These are phyloP conservation scores for Tinamus guttatus DNA, from an alignment of 2,113 vertebrate genomes.

Conservation along the genomic window DNA sequence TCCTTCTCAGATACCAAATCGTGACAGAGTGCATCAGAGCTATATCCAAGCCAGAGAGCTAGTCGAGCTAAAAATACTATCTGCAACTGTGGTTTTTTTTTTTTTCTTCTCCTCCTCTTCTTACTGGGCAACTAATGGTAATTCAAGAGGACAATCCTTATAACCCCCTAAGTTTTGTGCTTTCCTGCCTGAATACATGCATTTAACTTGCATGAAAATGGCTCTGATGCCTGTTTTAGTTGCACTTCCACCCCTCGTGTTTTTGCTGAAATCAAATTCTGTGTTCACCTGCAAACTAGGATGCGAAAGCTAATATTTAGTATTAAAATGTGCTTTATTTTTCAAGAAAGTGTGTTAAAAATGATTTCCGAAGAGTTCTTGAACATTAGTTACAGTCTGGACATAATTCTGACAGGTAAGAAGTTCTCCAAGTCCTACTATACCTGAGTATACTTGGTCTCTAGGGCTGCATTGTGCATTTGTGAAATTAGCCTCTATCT, in stretches of 20 bases:
- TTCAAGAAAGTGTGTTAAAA: background rate
- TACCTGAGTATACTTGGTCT: conserved; percentile 71
- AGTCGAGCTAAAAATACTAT: background rate
- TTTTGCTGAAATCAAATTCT: conserved; percentile 47
- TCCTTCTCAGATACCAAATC: background rate
- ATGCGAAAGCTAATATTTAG: background rate
- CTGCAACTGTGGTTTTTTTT: background rate
- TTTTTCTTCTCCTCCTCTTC: background rate
- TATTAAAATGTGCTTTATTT: background rate
- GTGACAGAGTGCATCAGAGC: background rate
- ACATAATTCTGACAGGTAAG: background rate
- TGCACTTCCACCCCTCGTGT: conserved; percentile 24
- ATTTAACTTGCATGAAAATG: background rate
- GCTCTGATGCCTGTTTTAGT: conserved; percentile 20
- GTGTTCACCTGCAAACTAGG: conserved; percentile 28
- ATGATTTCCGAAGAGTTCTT: background rate
- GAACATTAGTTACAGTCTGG: background rate
- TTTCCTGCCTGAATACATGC: background rate
- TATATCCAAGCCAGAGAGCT: background rate
- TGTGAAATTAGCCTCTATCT: conserved; percentile 60
- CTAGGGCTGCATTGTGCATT: conserved; percentile 40
- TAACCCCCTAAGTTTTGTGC: background rate
- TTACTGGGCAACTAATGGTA: background rate
- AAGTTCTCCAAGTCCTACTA: background rate
- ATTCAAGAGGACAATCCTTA: background rate